A percentile compares a stretch with the other conserved stretches of the same genome.
These are phyloP conservation scores for Chloroceryle aenea DNA, from an alignment of 2,113 vertebrate species.

Conservation along the genomic window DNA sequence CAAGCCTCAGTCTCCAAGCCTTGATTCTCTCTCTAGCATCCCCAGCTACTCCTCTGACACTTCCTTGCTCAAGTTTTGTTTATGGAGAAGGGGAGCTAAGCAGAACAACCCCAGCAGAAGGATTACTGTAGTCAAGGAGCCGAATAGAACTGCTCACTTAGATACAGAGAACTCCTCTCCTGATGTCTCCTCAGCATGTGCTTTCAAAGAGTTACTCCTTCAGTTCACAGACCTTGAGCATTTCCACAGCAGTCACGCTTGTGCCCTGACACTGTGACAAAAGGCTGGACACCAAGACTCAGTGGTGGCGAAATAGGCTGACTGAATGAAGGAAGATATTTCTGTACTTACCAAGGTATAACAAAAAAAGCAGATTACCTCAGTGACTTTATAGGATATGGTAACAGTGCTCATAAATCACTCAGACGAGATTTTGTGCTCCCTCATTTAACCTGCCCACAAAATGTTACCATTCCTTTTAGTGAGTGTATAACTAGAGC, in stretches of 20 bases:
- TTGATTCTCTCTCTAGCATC: background rate
- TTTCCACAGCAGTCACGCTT: background rate
- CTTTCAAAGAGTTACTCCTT: background rate
- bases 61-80: background rate
- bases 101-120: background rate
- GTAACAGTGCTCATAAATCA: background rate
- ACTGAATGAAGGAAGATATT: background rate
- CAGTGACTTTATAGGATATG: background rate
- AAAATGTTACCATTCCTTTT: background rate
- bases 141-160: background rate
- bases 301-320: background rate
- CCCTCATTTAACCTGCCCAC: background rate
- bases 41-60: background rate
- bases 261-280: background rate
- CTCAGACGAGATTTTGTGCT: background rate
- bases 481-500: background rate
- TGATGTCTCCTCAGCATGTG: fast-evolving
- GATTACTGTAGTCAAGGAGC: background rate
- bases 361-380: background rate
- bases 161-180: background rate
- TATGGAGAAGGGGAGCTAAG: background rate
- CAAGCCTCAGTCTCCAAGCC: background rate
- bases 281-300: background rate
- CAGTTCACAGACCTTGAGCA: background rate
- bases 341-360: background rate